Conservation (phyloP, 2,797 vertebrate species). For the Micropoecilia bifurca region DNA sequence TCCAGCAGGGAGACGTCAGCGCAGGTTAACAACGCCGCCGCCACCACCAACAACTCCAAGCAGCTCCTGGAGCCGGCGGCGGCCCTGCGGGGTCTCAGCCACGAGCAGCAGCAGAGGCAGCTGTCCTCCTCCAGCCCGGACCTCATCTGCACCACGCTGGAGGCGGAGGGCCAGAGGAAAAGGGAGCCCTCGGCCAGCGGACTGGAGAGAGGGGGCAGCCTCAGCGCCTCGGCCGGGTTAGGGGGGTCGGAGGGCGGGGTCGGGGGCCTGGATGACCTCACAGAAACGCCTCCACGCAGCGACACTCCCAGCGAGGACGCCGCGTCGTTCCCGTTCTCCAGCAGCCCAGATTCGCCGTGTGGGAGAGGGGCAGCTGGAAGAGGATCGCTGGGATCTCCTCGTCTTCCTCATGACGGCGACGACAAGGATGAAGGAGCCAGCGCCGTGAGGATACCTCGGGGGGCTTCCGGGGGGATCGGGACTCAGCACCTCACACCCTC, state of each 20-base stretch:
- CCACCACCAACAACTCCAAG: conserved; percentile 67
- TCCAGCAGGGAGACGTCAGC: conserved; percentile 66
- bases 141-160: conserved; percentile 87
- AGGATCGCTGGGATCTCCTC: conserved; percentile 79
- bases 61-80: conserved; percentile 80
- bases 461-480: conserved; percentile 77
- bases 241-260: conserved; percentile 66
- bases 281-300: conserved; percentile 81
- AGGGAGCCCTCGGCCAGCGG: conserved; percentile 67
- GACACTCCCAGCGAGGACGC: conserved; percentile 88
- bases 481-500: conserved; percentile 90
- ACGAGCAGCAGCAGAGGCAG: conserved; percentile 86
- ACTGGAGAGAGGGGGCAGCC: conserved; percentile 76
- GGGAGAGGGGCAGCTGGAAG: conserved; percentile 78
- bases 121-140: conserved; percentile 90
- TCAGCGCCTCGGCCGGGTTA: conserved; percentile 76
- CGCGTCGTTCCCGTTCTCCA: conserved; percentile 86
- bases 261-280: conserved; percentile 78
- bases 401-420: conserved; percentile 77
- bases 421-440: conserved; percentile 82
- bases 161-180: conserved; percentile 76
- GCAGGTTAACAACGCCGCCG: conserved; percentile 69
- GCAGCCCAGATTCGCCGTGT: conserved; percentile 88
- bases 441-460: conserved; percentile 77
- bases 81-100: conserved; percentile 80